Base-by-base conservation (phyloP, 2,113 vertebrate genomes). In the Lichenostomus cassidix region DNA sequence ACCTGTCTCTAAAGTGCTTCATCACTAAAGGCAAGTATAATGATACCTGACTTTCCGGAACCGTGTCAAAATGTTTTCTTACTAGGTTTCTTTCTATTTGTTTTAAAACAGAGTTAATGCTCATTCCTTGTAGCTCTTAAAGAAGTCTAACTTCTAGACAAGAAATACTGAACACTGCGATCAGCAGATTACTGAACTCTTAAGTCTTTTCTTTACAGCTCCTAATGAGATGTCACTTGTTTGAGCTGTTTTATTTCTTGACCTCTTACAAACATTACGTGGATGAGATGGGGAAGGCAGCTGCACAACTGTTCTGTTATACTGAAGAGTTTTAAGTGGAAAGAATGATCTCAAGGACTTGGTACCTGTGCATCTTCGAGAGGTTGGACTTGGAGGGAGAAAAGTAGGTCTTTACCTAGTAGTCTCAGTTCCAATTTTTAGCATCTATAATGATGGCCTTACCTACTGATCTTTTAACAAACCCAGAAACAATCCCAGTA, bases 1-100 rank as follows among this genome's bases (percentile, higher is more conserved):
- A 83, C 94, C 95, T 94, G 70, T 96, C 87, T 97, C 90, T 94
- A 94, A 91, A 88, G 96, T 74, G 50, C 62, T 96, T 96, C 93
- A 94, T 94, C 96, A 95, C 41, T 96, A 81, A 92, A 95, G 60
- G 87, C 83, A 97, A 94, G 60, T 22, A 41, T 52, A 78, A 71
- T 81, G 84, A 96, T 94, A 95, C 49, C 87, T 94, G 88, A 91
- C 94, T 96, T 97, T 73, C 92, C 94, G 85, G 65, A 94, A 90
- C 73, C 89, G 10, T 95, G 97, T 76, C 17, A 23, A 35, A 83
- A 91, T 80, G 18, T 47, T 62, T 83, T 92, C 2, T 0, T 84
- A 31, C 15, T 35, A 37, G 5, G 0, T 29, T 53, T 85, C 71
- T 79, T 67, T 31, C 20, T 52, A 29, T 31, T 28, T 81, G 5